A percentile compares a stretch with the other conserved stretches of the same genome.
phyloP scores from a whole-genome alignment of 2,797 vertebrate species.

The Percopsis omiscomaycus region DNA sequence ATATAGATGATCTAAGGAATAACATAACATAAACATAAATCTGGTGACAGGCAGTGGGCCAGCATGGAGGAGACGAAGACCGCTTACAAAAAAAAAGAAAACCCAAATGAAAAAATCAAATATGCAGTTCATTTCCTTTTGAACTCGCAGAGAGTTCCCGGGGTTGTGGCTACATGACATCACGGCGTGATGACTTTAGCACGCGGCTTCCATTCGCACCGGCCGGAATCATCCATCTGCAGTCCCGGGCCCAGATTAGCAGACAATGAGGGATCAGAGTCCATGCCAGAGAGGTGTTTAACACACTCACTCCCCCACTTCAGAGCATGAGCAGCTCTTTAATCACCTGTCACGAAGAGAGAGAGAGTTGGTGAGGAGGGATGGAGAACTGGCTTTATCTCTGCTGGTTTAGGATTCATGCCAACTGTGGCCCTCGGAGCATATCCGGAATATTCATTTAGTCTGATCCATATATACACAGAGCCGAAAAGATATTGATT shows the following conservation, averaged over 20 bases:
- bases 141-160: constrained; percentile 53
- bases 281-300: constrained; percentile 54
- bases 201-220: constrained; percentile 46
- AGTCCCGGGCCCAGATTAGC: constrained; percentile 63
- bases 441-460: constrained; percentile 25
- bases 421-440: not conserved
- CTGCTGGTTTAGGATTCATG: constrained; percentile 12
- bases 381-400: not conserved
- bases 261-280: constrained; percentile 58
- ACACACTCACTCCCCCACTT: constrained; percentile 26
- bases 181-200: constrained; percentile 71
- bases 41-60: constrained; percentile 37
- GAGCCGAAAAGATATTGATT: constrained; percentile 31
- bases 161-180: constrained; percentile 61
- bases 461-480: constrained; percentile 21
- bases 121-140: constrained; percentile 72
- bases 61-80: constrained; percentile 9
- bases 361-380: constrained; percentile 6
- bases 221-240: constrained; percentile 55
- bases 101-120: constrained; percentile 57
- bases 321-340: constrained; percentile 35
- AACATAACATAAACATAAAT: constrained; percentile 64
- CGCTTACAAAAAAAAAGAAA: constrained; percentile 20
- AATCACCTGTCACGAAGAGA: constrained; percentile 31
- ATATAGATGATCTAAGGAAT: constrained; percentile 62